Conservation (phyloP, 2,113 vertebrate species). For the Rhea americana region DNA sequence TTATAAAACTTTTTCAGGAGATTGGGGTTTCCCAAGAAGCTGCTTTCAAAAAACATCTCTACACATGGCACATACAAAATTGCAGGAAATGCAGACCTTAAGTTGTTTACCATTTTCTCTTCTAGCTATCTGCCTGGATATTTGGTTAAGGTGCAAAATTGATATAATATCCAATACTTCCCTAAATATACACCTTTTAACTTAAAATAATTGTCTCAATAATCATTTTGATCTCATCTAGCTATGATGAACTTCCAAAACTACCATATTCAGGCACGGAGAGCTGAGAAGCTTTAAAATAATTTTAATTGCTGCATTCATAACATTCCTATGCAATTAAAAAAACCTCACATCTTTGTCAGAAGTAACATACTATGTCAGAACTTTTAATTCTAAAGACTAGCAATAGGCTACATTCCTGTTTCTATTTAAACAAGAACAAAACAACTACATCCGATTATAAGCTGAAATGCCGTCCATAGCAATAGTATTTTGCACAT, state of each 20-base stretch:
- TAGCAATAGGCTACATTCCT: not conserved
- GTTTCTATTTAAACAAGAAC: not conserved
- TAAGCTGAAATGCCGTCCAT: not conserved
- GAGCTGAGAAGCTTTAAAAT: not conserved
- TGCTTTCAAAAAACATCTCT: not conserved
- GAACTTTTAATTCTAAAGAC: not conserved
- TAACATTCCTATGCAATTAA: not conserved
- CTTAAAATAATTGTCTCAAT: not conserved
- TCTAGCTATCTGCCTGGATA: not conserved
- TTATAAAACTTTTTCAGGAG: not conserved
- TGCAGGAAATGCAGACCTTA: not conserved
- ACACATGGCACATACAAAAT: not conserved
- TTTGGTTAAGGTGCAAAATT: not conserved
- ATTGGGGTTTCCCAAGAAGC: not conserved
- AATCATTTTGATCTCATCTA: not conserved
- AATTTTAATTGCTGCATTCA: conserved; percentile 32
- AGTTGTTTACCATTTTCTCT: not conserved
- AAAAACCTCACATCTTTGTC: too few relatives aligned
- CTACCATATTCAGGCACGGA: not conserved
- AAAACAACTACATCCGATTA: not conserved
- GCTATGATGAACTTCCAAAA: not conserved
- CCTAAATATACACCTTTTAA: not conserved
- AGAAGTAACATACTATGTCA: too few relatives aligned
- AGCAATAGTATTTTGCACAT: not conserved
- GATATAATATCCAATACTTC: not conserved